These are phyloP conservation scores for Sander vitreus DNA, from an alignment of 2,113 vertebrate genomes.

Conservation along the genomic window DNA sequence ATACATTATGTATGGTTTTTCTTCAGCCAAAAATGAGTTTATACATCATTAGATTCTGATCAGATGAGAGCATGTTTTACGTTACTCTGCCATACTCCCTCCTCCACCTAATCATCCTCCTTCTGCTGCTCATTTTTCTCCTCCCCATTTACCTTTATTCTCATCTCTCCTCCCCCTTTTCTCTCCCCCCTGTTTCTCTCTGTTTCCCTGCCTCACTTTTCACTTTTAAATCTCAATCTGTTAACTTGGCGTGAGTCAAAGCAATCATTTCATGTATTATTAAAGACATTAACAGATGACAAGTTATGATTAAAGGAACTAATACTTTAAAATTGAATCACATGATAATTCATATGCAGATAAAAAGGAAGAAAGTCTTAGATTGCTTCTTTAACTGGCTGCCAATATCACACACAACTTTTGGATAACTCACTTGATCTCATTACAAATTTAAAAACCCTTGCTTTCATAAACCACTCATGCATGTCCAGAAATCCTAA, in stretches of 20 bases:
- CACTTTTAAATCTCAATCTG: conserved; percentile 5
- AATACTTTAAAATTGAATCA: not conserved
- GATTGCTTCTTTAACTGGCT: not conserved
- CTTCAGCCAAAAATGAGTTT: conserved; percentile 57
- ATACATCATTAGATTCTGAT: conserved; percentile 59
- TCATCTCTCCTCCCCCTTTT: not conserved
- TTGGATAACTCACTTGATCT: conserved; percentile 28
- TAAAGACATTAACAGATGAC: not conserved
- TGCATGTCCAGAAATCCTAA: conserved; percentile 3
- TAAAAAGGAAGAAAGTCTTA: not conserved
- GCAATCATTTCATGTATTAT: conserved; percentile 2
- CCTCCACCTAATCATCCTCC: not conserved
- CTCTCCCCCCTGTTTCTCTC: not conserved
- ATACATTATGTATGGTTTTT: conserved; percentile 67
- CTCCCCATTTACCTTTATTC: conserved; percentile 5
- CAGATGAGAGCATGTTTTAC: conserved; percentile 32
- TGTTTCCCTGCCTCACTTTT: not conserved
- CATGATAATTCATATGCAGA: not conserved
- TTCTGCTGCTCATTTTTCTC: not conserved
- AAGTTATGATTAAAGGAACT: not conserved
- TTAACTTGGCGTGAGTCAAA: conserved; percentile 2
- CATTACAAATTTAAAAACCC: conserved; percentile 24
- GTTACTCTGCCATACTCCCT: conserved; percentile 26
- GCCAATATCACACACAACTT: conserved; percentile 13
- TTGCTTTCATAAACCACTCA: conserved; percentile 12